Evolutionary conservation across 2,888 invertebrate genomes (phyloP), one percentile per base, ranked within the genome.

Genomic region (Caenorhabditis sulstoni): DNA sequence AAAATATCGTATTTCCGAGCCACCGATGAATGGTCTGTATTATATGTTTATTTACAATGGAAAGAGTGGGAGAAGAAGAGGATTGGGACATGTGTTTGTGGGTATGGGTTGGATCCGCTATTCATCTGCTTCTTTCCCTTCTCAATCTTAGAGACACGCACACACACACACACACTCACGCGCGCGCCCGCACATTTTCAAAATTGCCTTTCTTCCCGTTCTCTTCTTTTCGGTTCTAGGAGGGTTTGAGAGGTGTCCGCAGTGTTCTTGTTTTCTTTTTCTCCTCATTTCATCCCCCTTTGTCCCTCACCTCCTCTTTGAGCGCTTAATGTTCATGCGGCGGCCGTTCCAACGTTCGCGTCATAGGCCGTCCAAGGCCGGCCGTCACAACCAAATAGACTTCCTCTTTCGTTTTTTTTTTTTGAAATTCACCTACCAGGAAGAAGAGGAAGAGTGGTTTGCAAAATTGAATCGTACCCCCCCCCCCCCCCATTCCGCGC

Each of bases 121-220:
- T 52, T n/a, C 45, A 12, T 18, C 20, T 41, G 11, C 41, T 29
- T 29, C 29, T 29, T 29, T n/a, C n/a, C 29, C 29, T 29, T 29
- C 29, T n/a, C n/a, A n/a, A n/a, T n/a, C n/a, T n/a, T n/a, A n/a
- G n/a, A n/a, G n/a, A n/a, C n/a, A n/a, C n/a, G n/a, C n/a, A n/a
- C n/a, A n/a, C n/a, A n/a, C n/a, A n/a, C 29, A 29, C 29, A 29
- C 29, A 29, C 12, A 16, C 49, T 50, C 49, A 44, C n/a, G n/a
- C n/a, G n/a, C n/a, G n/a, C n/a, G n/a, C n/a, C n/a, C n/a, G 53
- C 61, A 70, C 70, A 70, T 70, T 61, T 70, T 70, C 61, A 61
- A 70, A 70, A 70, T 61, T 70, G 61, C 55, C 58, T 59, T 59
- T 59, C 50, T 58, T 45, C 45, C 66, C 29, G 22, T 49, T 22